Conservation (phyloP, 2,888 invertebrate species). For the Ectemnius lituratus region DNA sequence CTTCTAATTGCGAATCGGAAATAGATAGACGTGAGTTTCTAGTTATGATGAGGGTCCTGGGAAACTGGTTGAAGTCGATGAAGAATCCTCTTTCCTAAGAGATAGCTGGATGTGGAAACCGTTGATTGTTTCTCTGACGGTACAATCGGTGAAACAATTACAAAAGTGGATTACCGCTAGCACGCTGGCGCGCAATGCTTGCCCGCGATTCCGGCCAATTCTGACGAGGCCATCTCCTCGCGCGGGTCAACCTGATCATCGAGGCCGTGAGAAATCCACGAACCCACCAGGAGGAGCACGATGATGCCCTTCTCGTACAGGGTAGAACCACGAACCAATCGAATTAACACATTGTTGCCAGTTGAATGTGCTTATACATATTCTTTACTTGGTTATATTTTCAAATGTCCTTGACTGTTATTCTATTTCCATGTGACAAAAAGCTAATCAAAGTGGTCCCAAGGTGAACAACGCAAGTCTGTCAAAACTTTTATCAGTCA, state of each 20-base stretch:
- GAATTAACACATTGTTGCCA: conserved; percentile 34
- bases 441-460: too few relatives aligned
- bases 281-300: conserved; percentile 5
- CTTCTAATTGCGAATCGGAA: not conserved
- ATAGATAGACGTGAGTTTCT: not conserved
- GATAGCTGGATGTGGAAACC: conserved; percentile 10
- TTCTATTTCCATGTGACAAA: too few relatives aligned
- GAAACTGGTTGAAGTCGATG: not conserved
- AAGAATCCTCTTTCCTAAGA: conserved; percentile 8
- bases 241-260: conserved; percentile 47
- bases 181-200: not conserved
- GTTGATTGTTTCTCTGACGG: not conserved
- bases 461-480: not conserved
- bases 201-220: conserved; percentile 25
- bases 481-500: not conserved
- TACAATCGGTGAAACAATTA: conserved; percentile 29
- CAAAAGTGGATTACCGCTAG: conserved; percentile 34
- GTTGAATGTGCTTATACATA: not conserved
- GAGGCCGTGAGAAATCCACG: conserved; percentile 58
- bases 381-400: not conserved
- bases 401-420: too few relatives aligned
- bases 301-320: conserved; percentile 19
- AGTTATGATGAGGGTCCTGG: not conserved
- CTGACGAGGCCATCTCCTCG: conserved; percentile 38
- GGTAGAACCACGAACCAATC: conserved; percentile 37